phyloP scores from a whole-genome alignment of 2,113 vertebrate genomes.

The Lates calcarifer region DNA sequence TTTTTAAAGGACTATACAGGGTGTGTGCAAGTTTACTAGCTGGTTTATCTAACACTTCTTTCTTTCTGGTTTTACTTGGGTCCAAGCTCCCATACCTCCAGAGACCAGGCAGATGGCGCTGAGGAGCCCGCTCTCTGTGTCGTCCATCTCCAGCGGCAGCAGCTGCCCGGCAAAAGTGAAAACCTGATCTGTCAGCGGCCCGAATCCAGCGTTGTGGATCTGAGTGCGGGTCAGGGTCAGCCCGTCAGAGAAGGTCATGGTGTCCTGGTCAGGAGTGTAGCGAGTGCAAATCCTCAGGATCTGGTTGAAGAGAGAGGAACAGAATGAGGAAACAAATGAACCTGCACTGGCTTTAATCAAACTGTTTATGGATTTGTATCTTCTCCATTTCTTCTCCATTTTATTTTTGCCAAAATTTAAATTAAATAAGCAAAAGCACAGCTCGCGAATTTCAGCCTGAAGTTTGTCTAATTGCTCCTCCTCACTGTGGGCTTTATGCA shows the following conservation, averaged over 20 bases:
- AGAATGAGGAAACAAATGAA: not conserved
- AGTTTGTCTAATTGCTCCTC: no score
- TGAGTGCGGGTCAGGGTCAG: slow-evolving; percentile 95
- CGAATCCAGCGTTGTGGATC: slow-evolving; percentile 98
- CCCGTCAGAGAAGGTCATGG: slow-evolving; percentile 97
- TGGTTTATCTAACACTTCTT: not conserved
- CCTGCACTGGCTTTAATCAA: no score
- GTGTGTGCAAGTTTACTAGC: not conserved
- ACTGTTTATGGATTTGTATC: no score
- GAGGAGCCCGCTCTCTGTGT: slow-evolving; percentile 95
- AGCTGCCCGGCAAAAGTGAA: slow-evolving; percentile 97
- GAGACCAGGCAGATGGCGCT: slow-evolving; percentile 98
- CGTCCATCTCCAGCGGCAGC: slow-evolving; percentile 96
- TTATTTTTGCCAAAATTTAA: not conserved
- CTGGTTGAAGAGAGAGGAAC: slow-evolving; percentile 69
- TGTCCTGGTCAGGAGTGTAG: slow-evolving; percentile 96
- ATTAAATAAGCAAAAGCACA: not conserved
- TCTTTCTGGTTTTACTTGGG: not conserved
- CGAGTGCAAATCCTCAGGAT: slow-evolving; percentile 96
- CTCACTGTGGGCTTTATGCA: no score
- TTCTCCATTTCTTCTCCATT: not conserved
- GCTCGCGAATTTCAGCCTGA: no score
- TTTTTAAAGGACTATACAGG: not conserved
- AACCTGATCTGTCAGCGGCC: slow-evolving; percentile 94
- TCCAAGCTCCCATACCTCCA: slow-evolving; percentile 86